Conservation (phyloP, 2,888 invertebrate species). For the Dromius quadrimaculatus region DNA sequence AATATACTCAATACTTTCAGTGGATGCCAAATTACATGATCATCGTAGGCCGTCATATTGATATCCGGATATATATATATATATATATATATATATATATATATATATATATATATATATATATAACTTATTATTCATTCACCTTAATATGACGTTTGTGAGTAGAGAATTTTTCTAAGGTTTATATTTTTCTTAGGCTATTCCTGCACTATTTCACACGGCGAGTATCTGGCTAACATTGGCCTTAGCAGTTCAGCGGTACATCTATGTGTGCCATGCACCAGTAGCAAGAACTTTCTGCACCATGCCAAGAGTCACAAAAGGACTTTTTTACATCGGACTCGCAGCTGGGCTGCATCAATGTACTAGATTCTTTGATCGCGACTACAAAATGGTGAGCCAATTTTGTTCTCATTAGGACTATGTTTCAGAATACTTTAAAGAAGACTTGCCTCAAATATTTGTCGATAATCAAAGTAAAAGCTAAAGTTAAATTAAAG, state of each 20-base stretch:
- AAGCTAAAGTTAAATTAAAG: too few species aligned
- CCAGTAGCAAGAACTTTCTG: conserved; percentile 87
- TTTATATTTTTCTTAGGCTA: conserved; percentile 68
- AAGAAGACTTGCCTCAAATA: too few species aligned
- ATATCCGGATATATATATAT: too few species aligned
- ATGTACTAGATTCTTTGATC: conserved; percentile 85
- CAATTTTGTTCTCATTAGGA: not conserved
- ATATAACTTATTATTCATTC: too few species aligned
- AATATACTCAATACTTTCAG: too few species aligned
- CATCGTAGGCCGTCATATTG: too few species aligned
- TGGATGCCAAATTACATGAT: too few species aligned
- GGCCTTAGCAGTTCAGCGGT: conserved; percentile 90
- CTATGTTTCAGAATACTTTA: not conserved
- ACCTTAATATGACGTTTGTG: too few species aligned
- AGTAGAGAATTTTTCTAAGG: too few species aligned
- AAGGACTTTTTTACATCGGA: conserved; percentile 83
- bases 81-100: too few species aligned
- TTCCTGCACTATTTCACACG: conserved; percentile 92
- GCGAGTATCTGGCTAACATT: conserved; percentile 95
- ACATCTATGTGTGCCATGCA: conserved; percentile 95
- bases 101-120: too few species aligned
- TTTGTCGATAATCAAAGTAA: too few species aligned
- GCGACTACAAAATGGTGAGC: conserved; percentile 67
- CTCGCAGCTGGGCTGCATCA: conserved; percentile 85
- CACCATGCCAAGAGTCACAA: conserved; percentile 80